Base-by-base conservation (phyloP, 1,140 invertebrate species). In the Neodiprion pinetum region DNA sequence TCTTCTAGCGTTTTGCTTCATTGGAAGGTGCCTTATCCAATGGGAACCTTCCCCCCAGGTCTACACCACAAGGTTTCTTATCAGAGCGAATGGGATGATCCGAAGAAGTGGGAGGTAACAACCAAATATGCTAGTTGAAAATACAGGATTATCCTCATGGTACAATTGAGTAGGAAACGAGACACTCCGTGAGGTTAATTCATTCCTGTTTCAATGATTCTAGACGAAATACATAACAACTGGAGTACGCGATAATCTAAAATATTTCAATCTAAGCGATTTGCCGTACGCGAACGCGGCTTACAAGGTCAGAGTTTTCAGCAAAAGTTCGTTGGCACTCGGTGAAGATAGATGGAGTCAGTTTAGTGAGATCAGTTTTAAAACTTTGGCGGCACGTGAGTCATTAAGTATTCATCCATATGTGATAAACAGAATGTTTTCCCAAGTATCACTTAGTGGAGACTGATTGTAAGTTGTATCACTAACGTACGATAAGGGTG, bases 41-140 rank as follows among this genome's bases (percentile, higher is more conserved):
- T 94, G 84, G 79, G 87, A 67, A 88, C 86, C 75, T 92, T 94
- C 78, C 89, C 91, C 23, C 84, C 83, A 74, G 91, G 91, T 21
- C 79, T 94, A 7, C 84, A 89, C 72, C 90, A 92, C 78, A 90
- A 89, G 82, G 88, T 94, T 53, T 88, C 90, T 71, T 93, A 93
- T 86, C 91, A 92, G 77, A 91, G 90, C 75, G 88, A 91, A 77
- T 92, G 86, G 85, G 84, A 90, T 86, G 87, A 89, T 79, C 83
- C 87, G 69, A 89, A 91, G 67, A 85, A 81, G 74, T 91, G 90
- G 89, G 84, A 91, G 83, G 92, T 92, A 80, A 78, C 76, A 75
- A 40, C 72, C 74, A 72, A 17, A 21, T 9, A 23, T 17, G 7
- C 67, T 5, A 5, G 67, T 69, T 17, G 7, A 47, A 8, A 23